A percentile compares a stretch with the other conserved stretches of the same genome.
Conservation (phyloP, 2,888 invertebrate genomes). For the Celastrina argiolus region DNA sequence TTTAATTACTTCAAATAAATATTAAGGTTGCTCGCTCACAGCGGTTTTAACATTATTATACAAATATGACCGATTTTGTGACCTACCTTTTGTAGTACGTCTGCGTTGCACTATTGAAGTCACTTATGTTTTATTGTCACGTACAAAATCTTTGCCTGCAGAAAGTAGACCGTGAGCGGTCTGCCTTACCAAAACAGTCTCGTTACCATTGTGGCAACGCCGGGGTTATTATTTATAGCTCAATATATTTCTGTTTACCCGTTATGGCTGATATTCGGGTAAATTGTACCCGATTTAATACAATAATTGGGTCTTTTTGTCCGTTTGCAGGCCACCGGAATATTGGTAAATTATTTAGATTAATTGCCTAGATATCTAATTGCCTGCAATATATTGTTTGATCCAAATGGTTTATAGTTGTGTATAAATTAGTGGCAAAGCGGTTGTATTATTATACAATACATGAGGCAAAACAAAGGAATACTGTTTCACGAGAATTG, state of each 20-base stretch:
- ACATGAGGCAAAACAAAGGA: too few relatives aligned
- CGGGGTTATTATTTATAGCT: conserved; percentile 16
- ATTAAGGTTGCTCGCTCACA: too few relatives aligned
- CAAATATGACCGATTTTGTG: too few relatives aligned
- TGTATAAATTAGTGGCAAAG: background rate
- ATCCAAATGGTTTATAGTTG: background rate
- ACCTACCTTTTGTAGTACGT: too few relatives aligned
- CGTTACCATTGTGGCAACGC: conserved; percentile 6
- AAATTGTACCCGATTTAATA: background rate
- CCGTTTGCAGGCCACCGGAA: background rate
- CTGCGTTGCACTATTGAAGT: too few relatives aligned
- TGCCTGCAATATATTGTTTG: background rate
- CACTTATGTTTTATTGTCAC: too few relatives aligned
- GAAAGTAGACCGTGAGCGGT: too few relatives aligned
- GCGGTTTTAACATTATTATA: too few relatives aligned
- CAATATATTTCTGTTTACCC: background rate
- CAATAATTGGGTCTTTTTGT: background rate
- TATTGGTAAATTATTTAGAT: background rate
- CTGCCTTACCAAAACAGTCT: background rate
- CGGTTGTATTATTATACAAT: too few relatives aligned
- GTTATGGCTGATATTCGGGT: background rate
- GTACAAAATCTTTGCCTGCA: too few relatives aligned
- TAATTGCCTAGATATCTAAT: background rate
- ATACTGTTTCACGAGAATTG: too few relatives aligned
- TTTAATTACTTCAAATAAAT: too few relatives aligned